Percentiles rank a stretch among this genome's conserved stretches.
phyloP scores from a whole-genome alignment of 2,113 vertebrate species.

The Salvelinus sp. region DNA sequence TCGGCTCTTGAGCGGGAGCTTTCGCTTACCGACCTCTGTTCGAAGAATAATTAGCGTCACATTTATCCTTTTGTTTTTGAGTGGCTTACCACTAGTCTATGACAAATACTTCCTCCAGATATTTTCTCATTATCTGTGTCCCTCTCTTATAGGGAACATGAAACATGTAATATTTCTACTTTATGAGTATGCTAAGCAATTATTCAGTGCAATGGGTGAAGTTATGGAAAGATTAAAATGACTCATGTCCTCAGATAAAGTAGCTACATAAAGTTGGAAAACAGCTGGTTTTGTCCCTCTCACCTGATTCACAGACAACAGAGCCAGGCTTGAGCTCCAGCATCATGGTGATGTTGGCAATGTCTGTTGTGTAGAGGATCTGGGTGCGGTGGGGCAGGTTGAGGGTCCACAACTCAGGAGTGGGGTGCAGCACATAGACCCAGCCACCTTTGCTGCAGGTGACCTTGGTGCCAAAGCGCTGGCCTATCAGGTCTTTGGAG shows the following conservation, averaged over 20 bases:
- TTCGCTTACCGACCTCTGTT: neutral
- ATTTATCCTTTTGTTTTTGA: neutral
- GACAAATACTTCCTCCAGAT: neutral
- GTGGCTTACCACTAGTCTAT: neutral
- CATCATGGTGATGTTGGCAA: constrained; percentile 95
- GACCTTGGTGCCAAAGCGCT: constrained; percentile 89
- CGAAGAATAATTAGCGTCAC: neutral
- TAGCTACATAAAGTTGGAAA: no score
- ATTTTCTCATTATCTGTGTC: neutral
- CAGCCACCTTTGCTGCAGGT: constrained; percentile 95
- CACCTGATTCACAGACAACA: constrained; percentile 95
- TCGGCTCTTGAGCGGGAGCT: no score
- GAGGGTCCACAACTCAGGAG: constrained; percentile 93
- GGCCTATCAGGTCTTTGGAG: constrained; percentile 89
- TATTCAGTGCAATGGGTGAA: no score
- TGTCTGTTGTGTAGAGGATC: constrained; percentile 97
- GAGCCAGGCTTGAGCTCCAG: constrained; percentile 94
- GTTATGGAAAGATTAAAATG: no score
- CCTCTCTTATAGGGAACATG: neutral
- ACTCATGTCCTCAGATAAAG: no score
- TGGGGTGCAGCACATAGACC: constrained; percentile 95
- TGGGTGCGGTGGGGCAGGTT: constrained; percentile 93
- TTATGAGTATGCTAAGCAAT: no score
- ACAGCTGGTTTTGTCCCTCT: constrained; percentile 19
- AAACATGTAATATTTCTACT: no score